A percentile compares a stretch with the other conserved stretches of the same genome.
These are phyloP conservation scores for Cryptoleucopteryx plumbea DNA, from an alignment of 2,113 vertebrate genomes.

Conservation along the genomic window DNA sequence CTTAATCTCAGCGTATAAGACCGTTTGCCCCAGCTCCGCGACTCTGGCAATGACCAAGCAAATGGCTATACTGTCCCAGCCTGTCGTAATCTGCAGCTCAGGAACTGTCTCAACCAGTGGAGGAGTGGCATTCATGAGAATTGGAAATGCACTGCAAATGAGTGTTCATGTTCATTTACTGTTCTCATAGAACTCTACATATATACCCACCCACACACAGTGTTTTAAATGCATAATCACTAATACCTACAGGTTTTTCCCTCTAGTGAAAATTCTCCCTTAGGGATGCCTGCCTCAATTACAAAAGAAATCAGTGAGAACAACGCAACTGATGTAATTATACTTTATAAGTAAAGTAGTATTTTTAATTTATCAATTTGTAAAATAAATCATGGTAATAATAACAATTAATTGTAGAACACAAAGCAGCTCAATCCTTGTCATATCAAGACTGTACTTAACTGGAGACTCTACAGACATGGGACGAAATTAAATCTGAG, in stretches of 20 bases:
- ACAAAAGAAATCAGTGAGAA: background rate
- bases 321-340: background rate
- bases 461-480: background rate
- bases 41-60: background rate
- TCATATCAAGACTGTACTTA: background rate
- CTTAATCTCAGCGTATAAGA: background rate
- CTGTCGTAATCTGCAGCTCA: background rate
- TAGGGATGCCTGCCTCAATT: background rate
- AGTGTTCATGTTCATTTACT: background rate
- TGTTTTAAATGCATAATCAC: background rate
- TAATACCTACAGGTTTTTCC: background rate
- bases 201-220: background rate
- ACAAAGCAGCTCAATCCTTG: background rate
- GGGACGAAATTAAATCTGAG: background rate
- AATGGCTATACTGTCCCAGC: background rate
- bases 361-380: background rate
- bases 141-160: background rate
- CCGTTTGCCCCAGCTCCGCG: fast-evolving
- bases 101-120: background rate
- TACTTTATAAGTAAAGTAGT: background rate
- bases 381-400: background rate
- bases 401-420: background rate
- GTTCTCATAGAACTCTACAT: background rate
- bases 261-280: background rate
- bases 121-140: background rate